Base-by-base conservation (phyloP, 53 echinoderm and acorn worm species). In the Paracentrotus lividus region DNA sequence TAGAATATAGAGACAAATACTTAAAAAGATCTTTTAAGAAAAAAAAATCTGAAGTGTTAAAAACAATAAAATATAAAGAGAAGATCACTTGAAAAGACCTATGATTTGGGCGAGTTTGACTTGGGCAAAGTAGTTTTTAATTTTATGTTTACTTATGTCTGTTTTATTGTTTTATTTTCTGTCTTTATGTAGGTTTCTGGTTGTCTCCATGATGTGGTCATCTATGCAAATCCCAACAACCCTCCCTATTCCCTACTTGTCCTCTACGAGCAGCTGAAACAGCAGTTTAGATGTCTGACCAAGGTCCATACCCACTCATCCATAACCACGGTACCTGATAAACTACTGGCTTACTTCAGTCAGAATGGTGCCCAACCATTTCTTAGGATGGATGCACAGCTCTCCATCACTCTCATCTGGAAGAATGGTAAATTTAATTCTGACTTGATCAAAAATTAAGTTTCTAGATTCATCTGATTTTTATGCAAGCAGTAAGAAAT, bases 401-500 rank as follows among this genome's bases (percentile, higher is more conserved):
- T 98, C 44, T 93, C 94, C 5, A 90, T 98, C 23, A 98, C 98
- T 13, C 93, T 97, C 18, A 97, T 98, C 64, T 98, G 98, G 98
- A 98, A 98, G 94, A 96, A 97, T 94, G 97, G 98, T 98, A 95
- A 94, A 36, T 45, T n/a, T n/a, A 45, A 42, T 8, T 77, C 6
- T 77, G 23, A 9, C 77, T 36, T 40, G 72, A 16, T 21, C 42
- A 77, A 42, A 4, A 1, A 32, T 12, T n/a, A n/a, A n/a, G n/a
- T n/a, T n/a, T n/a, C n/a, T n/a, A n/a, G n/a, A n/a, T n/a, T n/a
- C n/a, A n/a, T n/a, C n/a, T n/a, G n/a, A n/a, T n/a, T n/a, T n/a
- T n/a, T n/a, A n/a, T n/a, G n/a, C n/a, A n/a, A n/a, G n/a, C n/a
- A n/a, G n/a, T n/a, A n/a, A n/a, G n/a, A n/a, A n/a, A n/a, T n/a